A percentile compares a stretch with the other conserved stretches of the same genome.
These are phyloP conservation scores for Verasper variegatus DNA, from an alignment of 2,113 vertebrate species.

Conservation along the genomic window DNA sequence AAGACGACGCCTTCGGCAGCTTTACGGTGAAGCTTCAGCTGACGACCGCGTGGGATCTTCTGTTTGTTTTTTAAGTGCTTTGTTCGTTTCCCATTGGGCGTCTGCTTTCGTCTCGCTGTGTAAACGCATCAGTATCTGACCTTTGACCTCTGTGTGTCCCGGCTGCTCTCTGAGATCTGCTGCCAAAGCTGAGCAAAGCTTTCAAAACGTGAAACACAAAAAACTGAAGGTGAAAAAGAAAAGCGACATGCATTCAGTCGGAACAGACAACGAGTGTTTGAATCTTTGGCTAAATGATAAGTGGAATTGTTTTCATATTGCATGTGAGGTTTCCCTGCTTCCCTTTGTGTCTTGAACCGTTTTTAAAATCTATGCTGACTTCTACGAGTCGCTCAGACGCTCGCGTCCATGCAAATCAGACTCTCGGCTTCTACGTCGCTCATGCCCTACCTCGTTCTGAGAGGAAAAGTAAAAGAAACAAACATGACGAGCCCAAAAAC, in stretches of 20 bases:
- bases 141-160: neutral
- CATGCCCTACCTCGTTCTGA: conserved; percentile 67
- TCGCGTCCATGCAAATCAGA: conserved; percentile 66
- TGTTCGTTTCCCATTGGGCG: conserved; percentile 25
- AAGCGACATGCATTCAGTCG: conserved; percentile 53
- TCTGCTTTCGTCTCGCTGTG: neutral
- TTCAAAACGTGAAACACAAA: conserved; percentile 8
- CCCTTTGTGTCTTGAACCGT: conserved; percentile 17
- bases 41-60: conserved; percentile 51
- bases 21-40: conserved; percentile 38
- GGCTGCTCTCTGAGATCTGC: neutral
- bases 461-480: conserved; percentile 56
- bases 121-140: neutral
- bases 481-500: conserved; percentile 73
- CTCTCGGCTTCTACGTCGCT: conserved; percentile 46
- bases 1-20: conserved; percentile 49
- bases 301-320: conserved; percentile 73
- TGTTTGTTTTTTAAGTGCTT: conserved; percentile 60
- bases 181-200: conserved; percentile 2
- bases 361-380: conserved; percentile 41
- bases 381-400: conserved; percentile 18
- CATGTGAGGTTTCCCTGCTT: conserved; percentile 60
- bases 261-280: conserved; percentile 50
- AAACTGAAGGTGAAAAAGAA: conserved; percentile 20
- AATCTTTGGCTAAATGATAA: conserved; percentile 78